Conservation (phyloP, 2,888 invertebrate genomes). For the Automeris io region DNA sequence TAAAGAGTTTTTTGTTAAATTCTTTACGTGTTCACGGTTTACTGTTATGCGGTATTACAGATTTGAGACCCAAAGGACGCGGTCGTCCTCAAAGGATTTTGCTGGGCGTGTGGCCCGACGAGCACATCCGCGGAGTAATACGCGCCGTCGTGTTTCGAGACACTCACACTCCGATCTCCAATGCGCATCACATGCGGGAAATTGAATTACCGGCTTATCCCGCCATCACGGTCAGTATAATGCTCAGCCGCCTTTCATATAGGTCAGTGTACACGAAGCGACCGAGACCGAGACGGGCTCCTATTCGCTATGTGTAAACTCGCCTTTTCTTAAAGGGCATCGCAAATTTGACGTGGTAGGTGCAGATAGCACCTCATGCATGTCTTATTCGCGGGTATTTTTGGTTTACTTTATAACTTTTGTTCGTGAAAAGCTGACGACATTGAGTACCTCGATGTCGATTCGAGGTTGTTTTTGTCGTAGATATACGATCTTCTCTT, state of each 20-base stretch:
- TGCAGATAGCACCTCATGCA: slow-evolving; percentile 3
- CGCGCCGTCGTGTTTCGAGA: slow-evolving; percentile 95
- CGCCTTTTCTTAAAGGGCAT: slow-evolving; percentile 4
- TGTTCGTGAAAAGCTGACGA: slow-evolving; percentile 7
- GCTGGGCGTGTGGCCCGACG: slow-evolving; percentile 95
- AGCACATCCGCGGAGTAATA: slow-evolving; percentile 94
- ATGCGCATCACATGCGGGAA: slow-evolving; percentile 85
- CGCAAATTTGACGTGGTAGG: slow-evolving; percentile 6
- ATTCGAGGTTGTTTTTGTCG: slow-evolving; percentile 14
- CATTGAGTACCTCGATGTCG: slow-evolving; percentile 8
- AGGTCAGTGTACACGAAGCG: background rate
- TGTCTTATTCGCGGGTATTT: background rate
- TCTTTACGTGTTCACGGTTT: slow-evolving; percentile 64
- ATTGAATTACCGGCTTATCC: slow-evolving; percentile 73
- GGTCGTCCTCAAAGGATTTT: slow-evolving; percentile 94
- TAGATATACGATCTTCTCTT: slow-evolving; percentile 5
- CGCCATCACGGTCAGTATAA: slow-evolving; percentile 72
- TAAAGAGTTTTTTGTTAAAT: slow-evolving; percentile 14
- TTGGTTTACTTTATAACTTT: slow-evolving; percentile 5
- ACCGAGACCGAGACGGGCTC: background rate
- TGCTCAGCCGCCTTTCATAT: slow-evolving; percentile 4
- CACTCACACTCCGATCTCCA: slow-evolving; percentile 82
- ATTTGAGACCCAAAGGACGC: slow-evolving; percentile 93
- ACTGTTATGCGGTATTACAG: slow-evolving; percentile 76
- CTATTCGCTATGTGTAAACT: slow-evolving; percentile 4